Percentiles rank a stretch among this genome's conserved stretches.
Evolutionary conservation across 2,113 vertebrate species (phyloP).

Genomic region (Neoarius graeffei): DNA sequence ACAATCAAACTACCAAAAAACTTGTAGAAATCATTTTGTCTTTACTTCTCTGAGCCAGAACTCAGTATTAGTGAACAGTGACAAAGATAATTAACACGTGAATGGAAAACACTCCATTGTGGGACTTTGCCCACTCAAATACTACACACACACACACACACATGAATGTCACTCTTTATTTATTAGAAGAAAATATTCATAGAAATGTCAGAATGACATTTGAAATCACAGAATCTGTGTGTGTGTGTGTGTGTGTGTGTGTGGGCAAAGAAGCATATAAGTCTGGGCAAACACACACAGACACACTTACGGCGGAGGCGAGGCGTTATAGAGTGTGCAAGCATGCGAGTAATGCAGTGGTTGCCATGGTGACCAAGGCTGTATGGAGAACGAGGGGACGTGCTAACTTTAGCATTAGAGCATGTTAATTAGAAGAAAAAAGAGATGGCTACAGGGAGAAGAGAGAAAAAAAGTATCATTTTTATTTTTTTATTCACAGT

Average conservation of each 20-base stretch:
- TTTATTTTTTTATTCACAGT: not conserved
- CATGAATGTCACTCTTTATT: not conserved
- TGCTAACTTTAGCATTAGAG: not conserved
- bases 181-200: not conserved
- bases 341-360: not conserved
- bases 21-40: not conserved
- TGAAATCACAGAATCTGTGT: not conserved
- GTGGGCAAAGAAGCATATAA: not conserved
- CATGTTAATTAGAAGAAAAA: not conserved
- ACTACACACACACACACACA: not conserved
- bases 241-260: constrained; percentile 23
- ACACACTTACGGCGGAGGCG: not conserved
- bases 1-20: not conserved
- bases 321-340: constrained; percentile 4
- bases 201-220: constrained; percentile 29
- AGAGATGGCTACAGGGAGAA: not conserved
- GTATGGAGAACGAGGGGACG: not conserved
- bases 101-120: not conserved
- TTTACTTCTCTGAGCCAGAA: not conserved
- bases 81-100: not conserved
- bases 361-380: constrained; percentile 14
- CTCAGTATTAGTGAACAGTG: not conserved
- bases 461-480: not conserved
- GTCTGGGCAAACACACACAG: not conserved
- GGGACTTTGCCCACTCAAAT: too few species aligned